Conservation (phyloP, 2,888 invertebrate species). For the Abrostola tripartita region DNA sequence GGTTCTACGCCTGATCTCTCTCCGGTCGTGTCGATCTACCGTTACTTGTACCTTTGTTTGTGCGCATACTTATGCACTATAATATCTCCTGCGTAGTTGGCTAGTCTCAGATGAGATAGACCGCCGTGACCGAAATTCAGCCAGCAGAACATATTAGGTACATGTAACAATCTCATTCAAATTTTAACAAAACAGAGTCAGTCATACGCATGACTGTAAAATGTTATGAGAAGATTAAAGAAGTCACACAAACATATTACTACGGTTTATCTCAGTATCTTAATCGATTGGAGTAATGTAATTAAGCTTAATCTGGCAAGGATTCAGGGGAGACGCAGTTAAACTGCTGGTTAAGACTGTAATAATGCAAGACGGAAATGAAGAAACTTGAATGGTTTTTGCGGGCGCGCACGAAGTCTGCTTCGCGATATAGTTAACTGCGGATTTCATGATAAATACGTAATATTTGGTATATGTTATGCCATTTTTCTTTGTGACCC, state of each 20-base stretch:
- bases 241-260: not conserved
- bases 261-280: conserved; percentile 7
- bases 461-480: not conserved
- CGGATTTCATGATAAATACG: not conserved
- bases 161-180: conserved; percentile 49
- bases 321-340: conserved; percentile 20
- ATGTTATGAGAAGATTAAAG: conserved; percentile 53
- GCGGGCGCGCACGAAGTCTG: not conserved
- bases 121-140: too few relatives aligned
- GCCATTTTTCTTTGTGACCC: not conserved
- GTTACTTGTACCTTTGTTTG: too few relatives aligned
- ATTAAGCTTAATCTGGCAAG: conserved; percentile 24
- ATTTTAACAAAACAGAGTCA: conserved; percentile 46
- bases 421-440: not conserved
- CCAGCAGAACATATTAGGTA: too few relatives aligned
- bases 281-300: conserved; percentile 15
- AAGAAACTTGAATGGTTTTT: conserved; percentile 10
- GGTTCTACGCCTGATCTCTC: too few relatives aligned
- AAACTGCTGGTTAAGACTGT: conserved; percentile 13
- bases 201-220: conserved; percentile 56
- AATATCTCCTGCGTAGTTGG: too few relatives aligned
- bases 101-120: too few relatives aligned
- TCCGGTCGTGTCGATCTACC: too few relatives aligned
- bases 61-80: too few relatives aligned
- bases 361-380: conserved; percentile 15